Percentiles rank a stretch among this genome's conserved stretches.
These are phyloP conservation scores for Epinotia ramella DNA, from an alignment of 2,888 invertebrate species.

Conservation along the genomic window DNA sequence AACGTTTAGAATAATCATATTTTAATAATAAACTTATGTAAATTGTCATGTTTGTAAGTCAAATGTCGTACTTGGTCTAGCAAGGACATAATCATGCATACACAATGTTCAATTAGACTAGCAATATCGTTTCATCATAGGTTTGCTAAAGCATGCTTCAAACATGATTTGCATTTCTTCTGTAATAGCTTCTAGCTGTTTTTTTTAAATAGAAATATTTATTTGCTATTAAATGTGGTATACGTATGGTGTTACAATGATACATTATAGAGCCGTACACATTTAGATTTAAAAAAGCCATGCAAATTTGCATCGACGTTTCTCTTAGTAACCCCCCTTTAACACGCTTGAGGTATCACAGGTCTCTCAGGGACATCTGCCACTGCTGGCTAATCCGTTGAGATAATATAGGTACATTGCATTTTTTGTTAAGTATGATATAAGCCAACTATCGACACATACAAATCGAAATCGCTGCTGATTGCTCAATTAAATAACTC, in stretches of 20 bases:
- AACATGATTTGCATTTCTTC: neutral
- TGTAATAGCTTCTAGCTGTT: neutral
- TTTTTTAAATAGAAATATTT: too few relatives aligned
- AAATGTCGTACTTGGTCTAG: slow-evolving; percentile 12
- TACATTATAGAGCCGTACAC: too few relatives aligned
- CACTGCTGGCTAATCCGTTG: too few relatives aligned
- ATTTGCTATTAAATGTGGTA: too few relatives aligned
- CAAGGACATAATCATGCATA: slow-evolving; percentile 19
- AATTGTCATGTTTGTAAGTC: slow-evolving; percentile 13
- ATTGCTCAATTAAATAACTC: slow-evolving; percentile 19
- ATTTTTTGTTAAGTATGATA: neutral
- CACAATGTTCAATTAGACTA: slow-evolving; percentile 7
- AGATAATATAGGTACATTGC: too few relatives aligned
- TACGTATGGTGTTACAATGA: too few relatives aligned
- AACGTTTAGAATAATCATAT: slow-evolving; percentile 31
- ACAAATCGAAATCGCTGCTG: slow-evolving; percentile 7
- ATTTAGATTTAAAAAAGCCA: too few relatives aligned
- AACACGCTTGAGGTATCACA: neutral
- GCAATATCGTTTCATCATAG: neutral
- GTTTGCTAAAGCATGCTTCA: neutral
- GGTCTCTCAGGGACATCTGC: neutral
- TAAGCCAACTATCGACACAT: neutral
- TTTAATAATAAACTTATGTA: slow-evolving; percentile 22
- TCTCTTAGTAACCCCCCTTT: neutral
- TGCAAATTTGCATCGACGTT: too few relatives aligned